Evolutionary conservation across 2,888 invertebrate species (phyloP).

Genomic region (Hydrotaea diabolus): DNA sequence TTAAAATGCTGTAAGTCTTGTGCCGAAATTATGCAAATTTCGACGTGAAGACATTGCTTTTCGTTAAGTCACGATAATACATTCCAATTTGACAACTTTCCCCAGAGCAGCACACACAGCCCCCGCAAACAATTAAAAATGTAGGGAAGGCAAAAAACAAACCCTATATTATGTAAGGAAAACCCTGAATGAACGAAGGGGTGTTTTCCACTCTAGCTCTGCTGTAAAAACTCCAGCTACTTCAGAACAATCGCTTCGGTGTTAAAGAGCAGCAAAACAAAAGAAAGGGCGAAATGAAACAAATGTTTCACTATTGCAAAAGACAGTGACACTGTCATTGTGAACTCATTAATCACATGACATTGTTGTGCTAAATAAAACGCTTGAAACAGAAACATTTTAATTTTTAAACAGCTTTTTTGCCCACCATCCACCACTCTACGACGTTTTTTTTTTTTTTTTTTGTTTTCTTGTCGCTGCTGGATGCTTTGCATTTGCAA

Average conservation of each 20-base stretch:
- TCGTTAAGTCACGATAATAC: conserved; percentile 17
- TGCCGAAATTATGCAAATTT: conserved; percentile 41
- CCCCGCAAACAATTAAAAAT: background rate
- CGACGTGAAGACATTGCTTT: background rate
- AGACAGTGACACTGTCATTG: conserved; percentile 69
- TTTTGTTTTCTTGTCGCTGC: background rate
- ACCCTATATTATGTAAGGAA: too few species aligned
- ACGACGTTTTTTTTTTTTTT: too few species aligned
- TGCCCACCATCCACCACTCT: background rate
- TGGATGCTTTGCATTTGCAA: conserved; percentile 18
- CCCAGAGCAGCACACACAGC: background rate
- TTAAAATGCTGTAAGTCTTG: conserved; percentile 16
- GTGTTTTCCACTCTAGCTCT: too few species aligned
- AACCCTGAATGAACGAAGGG: background rate
- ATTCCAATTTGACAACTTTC: conserved; percentile 11
- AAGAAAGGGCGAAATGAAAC: conserved; percentile 63
- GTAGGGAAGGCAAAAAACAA: background rate
- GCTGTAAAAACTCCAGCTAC: background rate
- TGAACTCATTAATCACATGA: conserved; percentile 69
- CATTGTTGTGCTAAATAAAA: conserved; percentile 56
- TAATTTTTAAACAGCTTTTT: conserved; percentile 36
- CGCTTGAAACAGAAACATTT: conserved; percentile 48
- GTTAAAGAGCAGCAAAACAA: background rate
- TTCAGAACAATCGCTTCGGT: background rate
- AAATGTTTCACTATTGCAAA: conserved; percentile 72